These are phyloP conservation scores for Scaptomyza graminum DNA, from an alignment of 1,140 invertebrate genomes.

Conservation along the genomic window DNA sequence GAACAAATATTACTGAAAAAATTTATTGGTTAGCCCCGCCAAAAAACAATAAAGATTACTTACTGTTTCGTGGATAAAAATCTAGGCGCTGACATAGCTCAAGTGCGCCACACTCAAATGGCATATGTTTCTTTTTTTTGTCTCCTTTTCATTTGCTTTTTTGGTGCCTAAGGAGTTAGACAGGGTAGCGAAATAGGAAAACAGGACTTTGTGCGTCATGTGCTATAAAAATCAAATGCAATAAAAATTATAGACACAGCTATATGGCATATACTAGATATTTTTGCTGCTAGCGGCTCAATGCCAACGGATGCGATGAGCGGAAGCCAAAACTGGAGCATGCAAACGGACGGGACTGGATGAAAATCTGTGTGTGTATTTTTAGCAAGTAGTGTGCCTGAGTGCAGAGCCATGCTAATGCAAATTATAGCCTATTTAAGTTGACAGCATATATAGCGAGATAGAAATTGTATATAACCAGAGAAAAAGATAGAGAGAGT, in stretches of 20 bases:
- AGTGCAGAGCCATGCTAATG: conserved; percentile 78
- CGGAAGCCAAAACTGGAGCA: conserved; percentile 68
- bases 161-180: background rate
- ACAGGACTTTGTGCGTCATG: conserved; percentile 62
- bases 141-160: background rate
- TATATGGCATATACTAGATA: conserved; percentile 19
- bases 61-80: conserved; percentile 67
- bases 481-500: conserved; percentile 1
- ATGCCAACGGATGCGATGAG: conserved; percentile 34
- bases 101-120: conserved; percentile 63
- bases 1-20: conserved; percentile 18
- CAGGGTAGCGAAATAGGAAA: no score
- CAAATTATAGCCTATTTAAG: conserved; percentile 82
- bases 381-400: conserved; percentile 49
- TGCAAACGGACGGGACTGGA: conserved; percentile 5
- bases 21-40: conserved; percentile 54
- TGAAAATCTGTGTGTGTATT: conserved; percentile 17
- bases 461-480: no score
- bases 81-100: conserved; percentile 65
- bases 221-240: conserved; percentile 77
- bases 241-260: conserved; percentile 65
- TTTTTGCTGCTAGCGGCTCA: conserved; percentile 14
- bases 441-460: conserved; percentile 34
- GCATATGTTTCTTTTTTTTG: conserved; percentile 53
- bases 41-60: conserved; percentile 28